Evolutionary conservation across 1,140 invertebrate species (phyloP).

Genomic region (Aphaenogaster ashmeadi): DNA sequence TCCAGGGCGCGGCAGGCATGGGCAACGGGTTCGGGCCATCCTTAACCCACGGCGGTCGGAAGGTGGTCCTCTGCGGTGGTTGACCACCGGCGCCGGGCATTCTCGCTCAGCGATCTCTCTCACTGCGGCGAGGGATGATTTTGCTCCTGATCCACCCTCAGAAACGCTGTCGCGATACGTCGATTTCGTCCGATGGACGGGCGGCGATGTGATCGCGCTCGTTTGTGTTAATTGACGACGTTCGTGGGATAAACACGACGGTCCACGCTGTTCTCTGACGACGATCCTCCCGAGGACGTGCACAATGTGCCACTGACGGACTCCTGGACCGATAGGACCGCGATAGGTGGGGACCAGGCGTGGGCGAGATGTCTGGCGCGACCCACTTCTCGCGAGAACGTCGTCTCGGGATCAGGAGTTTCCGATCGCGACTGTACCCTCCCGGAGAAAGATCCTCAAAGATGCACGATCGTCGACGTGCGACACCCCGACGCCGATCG

Average conservation of each 20-base stretch:
- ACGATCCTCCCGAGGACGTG: slow-evolving; percentile 77
- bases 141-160: neutral
- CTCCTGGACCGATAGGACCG: slow-evolving; percentile 64
- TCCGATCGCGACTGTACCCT: slow-evolving; percentile 5
- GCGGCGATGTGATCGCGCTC: neutral
- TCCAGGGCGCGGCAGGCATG: slow-evolving; percentile 90
- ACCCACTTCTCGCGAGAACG: slow-evolving; percentile 67
- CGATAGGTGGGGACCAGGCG: slow-evolving; percentile 70
- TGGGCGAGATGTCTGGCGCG: slow-evolving; percentile 64
- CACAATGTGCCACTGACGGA: slow-evolving; percentile 75
- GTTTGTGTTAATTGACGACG: neutral
- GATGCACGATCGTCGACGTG: neutral
- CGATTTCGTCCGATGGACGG: neutral
- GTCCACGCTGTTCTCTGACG: neutral
- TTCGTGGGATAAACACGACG: neutral
- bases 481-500: neutral
- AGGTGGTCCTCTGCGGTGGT: slow-evolving; percentile 88
- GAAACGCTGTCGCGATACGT: neutral
- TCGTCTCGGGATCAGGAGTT: slow-evolving; percentile 37
- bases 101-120: slow-evolving; percentile 38
- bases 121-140: neutral
- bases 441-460: neutral
- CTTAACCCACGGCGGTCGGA: slow-evolving; percentile 94
- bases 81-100: slow-evolving; percentile 86
- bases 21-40: slow-evolving; percentile 89